Conservation (phyloP, 1,140 invertebrate species). For the Drosophila seguyi region DNA sequence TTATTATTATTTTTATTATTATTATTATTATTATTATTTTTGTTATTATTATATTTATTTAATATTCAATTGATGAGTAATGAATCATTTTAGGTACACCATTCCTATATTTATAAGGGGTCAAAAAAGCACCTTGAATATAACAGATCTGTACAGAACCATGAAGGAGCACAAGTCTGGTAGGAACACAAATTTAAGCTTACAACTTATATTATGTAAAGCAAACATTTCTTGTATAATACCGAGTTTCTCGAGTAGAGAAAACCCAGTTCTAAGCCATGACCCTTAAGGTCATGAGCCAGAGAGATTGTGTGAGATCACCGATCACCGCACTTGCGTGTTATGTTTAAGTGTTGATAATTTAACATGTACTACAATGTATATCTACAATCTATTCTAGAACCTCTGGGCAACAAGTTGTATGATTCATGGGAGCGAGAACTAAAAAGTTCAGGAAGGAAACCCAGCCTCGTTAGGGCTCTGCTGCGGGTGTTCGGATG, state of each 20-base stretch:
- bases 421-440: constrained; percentile 65
- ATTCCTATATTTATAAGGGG: constrained; percentile 86
- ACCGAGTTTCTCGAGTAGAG: not conserved
- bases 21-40: too few relatives aligned
- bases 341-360: not conserved
- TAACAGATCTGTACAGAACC: constrained; percentile 87
- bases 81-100: constrained; percentile 80
- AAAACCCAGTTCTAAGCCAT: not conserved
- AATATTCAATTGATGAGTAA: not conserved
- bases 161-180: constrained; percentile 87
- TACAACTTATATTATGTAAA: not conserved
- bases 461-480: constrained; percentile 58
- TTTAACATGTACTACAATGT: not conserved
- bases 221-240: not conserved
- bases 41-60: not conserved
- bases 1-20: too few relatives aligned
- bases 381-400: constrained; percentile 35
- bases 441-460: constrained; percentile 33
- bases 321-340: too few relatives aligned
- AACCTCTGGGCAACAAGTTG: constrained; percentile 68
- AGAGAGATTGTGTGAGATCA: not conserved
- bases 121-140: constrained; percentile 86
- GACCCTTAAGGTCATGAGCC: not conserved
- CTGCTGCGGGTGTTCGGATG: constrained; percentile 64
- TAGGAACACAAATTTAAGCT: constrained; percentile 3